phyloP scores from a whole-genome alignment of 1,140 invertebrate genomes.

The Drosophila ananassae region DNA sequence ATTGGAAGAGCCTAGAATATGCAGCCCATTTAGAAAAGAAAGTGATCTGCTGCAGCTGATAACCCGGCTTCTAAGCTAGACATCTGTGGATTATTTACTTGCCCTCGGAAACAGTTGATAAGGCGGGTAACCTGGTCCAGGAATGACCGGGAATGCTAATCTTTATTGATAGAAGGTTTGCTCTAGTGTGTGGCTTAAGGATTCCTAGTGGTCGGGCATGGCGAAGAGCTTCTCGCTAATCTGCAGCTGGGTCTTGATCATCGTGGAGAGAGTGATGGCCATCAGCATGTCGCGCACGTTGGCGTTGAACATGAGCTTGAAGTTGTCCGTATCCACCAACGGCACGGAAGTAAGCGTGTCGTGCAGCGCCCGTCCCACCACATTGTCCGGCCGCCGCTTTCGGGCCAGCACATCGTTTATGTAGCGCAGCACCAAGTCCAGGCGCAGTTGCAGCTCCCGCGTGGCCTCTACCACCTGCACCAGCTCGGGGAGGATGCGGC shows the following conservation, averaged over 20 bases:
- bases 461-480: slow-evolving; percentile 49
- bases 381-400: slow-evolving; percentile 55
- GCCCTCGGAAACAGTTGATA: slow-evolving; percentile 15
- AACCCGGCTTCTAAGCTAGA: neutral
- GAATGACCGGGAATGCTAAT: slow-evolving; percentile 8
- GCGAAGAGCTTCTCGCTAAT: slow-evolving; percentile 54
- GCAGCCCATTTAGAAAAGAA: slow-evolving; percentile 10
- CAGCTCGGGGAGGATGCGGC: slow-evolving; percentile 49
- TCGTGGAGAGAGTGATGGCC: slow-evolving; percentile 53
- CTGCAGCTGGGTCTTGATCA: slow-evolving; percentile 62
- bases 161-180: neutral
- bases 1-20: neutral
- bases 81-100: neutral
- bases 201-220: slow-evolving; percentile 26
- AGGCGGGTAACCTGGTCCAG: neutral
- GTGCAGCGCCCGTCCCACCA: slow-evolving; percentile 46
- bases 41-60: slow-evolving; percentile 8
- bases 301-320: slow-evolving; percentile 51
- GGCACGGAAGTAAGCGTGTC: slow-evolving; percentile 56
- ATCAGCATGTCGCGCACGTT: slow-evolving; percentile 64
- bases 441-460: slow-evolving; percentile 34
- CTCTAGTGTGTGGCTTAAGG: neutral
- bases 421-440: slow-evolving; percentile 60
- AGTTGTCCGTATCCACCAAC: slow-evolving; percentile 53
- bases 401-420: slow-evolving; percentile 61